phyloP scores from a whole-genome alignment of 1,140 invertebrate genomes.

The Atta texana region DNA sequence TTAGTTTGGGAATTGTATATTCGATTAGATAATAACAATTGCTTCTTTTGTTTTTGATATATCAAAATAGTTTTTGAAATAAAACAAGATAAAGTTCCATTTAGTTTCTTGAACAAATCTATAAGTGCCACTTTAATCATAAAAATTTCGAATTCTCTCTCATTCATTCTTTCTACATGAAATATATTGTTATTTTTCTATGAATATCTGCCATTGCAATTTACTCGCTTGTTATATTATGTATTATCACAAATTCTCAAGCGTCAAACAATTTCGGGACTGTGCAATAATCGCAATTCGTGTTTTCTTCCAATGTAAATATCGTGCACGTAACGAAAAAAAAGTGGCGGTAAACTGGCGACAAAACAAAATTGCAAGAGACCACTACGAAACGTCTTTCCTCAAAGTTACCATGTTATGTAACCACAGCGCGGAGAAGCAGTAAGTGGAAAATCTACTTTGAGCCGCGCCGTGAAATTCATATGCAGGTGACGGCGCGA shows the following conservation, averaged over 20 bases:
- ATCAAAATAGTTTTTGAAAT: background rate
- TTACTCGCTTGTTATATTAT: background rate
- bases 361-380: slow-evolving; percentile 30
- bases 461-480: slow-evolving; percentile 47
- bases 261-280: slow-evolving; percentile 8
- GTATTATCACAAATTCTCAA: slow-evolving; percentile 22
- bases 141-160: background rate
- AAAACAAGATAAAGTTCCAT: background rate
- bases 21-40: background rate
- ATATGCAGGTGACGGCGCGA: slow-evolving; percentile 58
- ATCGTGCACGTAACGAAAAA: background rate
- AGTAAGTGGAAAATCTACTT: slow-evolving; percentile 56
- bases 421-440: slow-evolving; percentile 18
- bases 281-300: background rate
- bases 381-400: slow-evolving; percentile 31
- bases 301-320: background rate
- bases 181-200: slow-evolving; percentile 4
- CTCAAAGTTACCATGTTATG: background rate
- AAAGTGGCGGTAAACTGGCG: slow-evolving; percentile 25
- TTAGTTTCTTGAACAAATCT: background rate
- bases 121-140: background rate
- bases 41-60: background rate
- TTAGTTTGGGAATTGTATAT: too few relatives aligned
- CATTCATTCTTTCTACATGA: background rate
- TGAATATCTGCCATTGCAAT: background rate